These are phyloP conservation scores for Sminthurinus aureus DNA, from an alignment of 2,888 invertebrate genomes.

Conservation along the genomic window DNA sequence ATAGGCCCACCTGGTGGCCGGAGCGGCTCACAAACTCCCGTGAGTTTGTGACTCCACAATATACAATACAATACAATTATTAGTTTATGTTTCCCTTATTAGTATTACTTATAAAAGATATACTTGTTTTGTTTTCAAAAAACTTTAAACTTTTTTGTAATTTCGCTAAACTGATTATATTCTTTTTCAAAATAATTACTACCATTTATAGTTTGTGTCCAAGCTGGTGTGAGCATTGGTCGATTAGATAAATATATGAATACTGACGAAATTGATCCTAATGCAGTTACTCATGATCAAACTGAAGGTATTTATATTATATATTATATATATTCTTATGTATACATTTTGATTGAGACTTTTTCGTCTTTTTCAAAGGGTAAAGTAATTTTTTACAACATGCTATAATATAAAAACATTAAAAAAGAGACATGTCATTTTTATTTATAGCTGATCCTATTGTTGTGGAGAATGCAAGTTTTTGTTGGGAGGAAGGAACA, in stretches of 20 bases:
- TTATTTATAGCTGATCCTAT: too few species aligned
- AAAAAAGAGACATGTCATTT: too few species aligned
- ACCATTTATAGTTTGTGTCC: conserved; percentile 53
- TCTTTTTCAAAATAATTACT: not conserved
- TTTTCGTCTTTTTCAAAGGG: not conserved
- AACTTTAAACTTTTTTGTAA: not conserved
- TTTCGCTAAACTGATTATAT: not conserved
- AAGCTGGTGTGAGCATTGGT: conserved; percentile 89
- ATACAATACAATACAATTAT: too few species aligned
- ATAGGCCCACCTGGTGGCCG: too few species aligned
- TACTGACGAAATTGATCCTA: conserved; percentile 84
- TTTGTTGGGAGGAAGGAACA: conserved; percentile 79
- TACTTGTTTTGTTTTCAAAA: not conserved
- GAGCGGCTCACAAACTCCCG: too few species aligned
- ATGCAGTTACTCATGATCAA: conserved; percentile 77
- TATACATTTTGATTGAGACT: too few species aligned
- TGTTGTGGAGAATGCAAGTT: conserved; percentile 83
- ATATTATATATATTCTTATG: too few species aligned
- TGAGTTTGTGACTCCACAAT: too few species aligned
- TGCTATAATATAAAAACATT: conserved; percentile 9
- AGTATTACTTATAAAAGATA: too few species aligned
- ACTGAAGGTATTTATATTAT: conserved; percentile 71
- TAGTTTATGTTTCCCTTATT: too few species aligned
- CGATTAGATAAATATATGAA: conserved; percentile 93
- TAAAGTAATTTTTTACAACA: not conserved